Base-by-base conservation (phyloP, 2,888 invertebrate genomes). In the Melieria picta region DNA sequence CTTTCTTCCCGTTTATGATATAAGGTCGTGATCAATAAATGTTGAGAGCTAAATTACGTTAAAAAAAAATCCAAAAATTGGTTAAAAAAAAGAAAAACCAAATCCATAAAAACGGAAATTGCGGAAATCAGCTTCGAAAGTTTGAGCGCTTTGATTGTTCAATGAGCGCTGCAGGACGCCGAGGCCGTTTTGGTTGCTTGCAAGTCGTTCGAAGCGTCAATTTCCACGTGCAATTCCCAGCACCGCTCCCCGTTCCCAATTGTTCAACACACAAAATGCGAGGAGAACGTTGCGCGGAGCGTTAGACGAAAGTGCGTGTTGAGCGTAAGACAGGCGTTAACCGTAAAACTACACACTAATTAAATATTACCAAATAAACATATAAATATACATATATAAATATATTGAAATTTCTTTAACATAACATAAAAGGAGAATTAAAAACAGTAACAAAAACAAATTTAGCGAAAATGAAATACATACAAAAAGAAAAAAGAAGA, bases 191-290 rank as follows among this genome's bases (percentile, higher is more conserved):
- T 16, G 16, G 16, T 1, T 16, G 16, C 16, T 16, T 16, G 16
- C 16, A 16, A 16, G 16, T 30, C 30, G 30, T 30, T 30, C 30
- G 30, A 2, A 30, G 30, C 30, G 30, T 2, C 1, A 30, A 30
- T 30, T 30, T 30, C 30, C 30, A 30, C 30, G 30, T 30, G 30
- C 30, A 30, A 30, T 30, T 48, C 47, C 16, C 45, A 58, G 50
- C 5, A 45, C 11, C 10, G 13, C 60, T 45, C 45, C 60, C n/a
- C 30, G 30, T 30, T 30, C 30, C 79, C 83, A 80, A 81, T 83
- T 83, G 81, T 82, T 82, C 83, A 79, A 78, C 81, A 83, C 79
- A 80, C 81, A 76, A 80, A 79, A 78, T 77, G 74, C 73, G 46
- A n/a, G 7, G 9, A 52, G 47, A 43, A 62, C 9, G 11, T 45